These are phyloP conservation scores for Poecilia wingei DNA, from an alignment of 2,797 vertebrate genomes.

Conservation along the genomic window DNA sequence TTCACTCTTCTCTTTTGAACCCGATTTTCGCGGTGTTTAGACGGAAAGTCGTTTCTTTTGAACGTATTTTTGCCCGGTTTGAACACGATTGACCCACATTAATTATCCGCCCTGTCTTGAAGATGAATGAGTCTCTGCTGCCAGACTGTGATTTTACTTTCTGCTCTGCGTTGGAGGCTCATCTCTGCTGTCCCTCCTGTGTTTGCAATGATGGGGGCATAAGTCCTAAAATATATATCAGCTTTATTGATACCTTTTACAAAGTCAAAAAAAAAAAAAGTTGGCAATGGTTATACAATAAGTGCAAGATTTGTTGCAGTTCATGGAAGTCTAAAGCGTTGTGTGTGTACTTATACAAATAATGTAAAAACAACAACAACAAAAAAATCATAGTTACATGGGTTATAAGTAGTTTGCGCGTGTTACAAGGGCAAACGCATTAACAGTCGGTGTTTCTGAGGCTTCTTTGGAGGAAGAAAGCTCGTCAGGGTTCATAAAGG, in stretches of 20 bases:
- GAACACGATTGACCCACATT: not conserved
- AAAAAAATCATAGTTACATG: slow-evolving; percentile 62
- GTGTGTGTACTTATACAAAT: slow-evolving; percentile 70
- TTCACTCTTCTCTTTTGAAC: not conserved
- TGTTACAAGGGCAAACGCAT: slow-evolving; percentile 74
- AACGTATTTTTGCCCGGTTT: not conserved
- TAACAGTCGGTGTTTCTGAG: slow-evolving; percentile 57
- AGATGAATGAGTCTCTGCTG: not conserved
- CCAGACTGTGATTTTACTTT: not conserved
- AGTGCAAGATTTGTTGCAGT: slow-evolving; percentile 77
- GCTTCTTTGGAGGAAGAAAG: slow-evolving; percentile 70
- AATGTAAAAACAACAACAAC: slow-evolving; percentile 42
- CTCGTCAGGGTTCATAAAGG: slow-evolving; percentile 59
- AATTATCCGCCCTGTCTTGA: not conserved
- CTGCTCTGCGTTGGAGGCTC: not conserved
- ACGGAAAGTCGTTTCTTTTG: not conserved
- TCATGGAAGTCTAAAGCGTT: slow-evolving; percentile 72
- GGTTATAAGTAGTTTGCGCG: slow-evolving; percentile 72
- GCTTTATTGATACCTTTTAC: slow-evolving; percentile 82
- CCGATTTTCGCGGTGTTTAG: not conserved
- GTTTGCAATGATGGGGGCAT: slow-evolving; percentile 43
- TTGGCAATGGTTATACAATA: slow-evolving; percentile 77
- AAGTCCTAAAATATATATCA: slow-evolving; percentile 74
- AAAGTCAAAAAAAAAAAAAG: slow-evolving; percentile 49
- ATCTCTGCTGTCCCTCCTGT: not conserved